Conservation (phyloP, 1,140 invertebrate species). For the Caerostris darwini region DNA sequence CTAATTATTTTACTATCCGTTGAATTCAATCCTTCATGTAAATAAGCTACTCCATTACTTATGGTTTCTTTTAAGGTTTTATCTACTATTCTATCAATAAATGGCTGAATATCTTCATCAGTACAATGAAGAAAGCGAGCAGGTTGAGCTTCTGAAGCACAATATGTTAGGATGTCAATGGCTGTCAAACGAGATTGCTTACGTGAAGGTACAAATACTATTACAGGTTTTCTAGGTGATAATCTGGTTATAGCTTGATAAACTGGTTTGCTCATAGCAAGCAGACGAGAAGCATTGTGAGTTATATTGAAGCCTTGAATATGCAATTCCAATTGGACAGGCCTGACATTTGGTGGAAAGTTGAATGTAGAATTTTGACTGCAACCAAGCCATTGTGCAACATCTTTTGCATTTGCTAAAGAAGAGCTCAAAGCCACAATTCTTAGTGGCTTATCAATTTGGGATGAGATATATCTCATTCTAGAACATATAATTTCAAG, state of each 20-base stretch:
- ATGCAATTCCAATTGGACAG: constrained; percentile 96
- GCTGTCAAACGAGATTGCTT: constrained; percentile 96
- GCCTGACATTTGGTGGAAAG: constrained; percentile 98
- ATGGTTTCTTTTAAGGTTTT: constrained; percentile 92
- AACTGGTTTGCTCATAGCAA: constrained; percentile 98
- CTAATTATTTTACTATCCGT: constrained; percentile 94
- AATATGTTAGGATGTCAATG: constrained; percentile 96
- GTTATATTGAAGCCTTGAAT: constrained; percentile 99
- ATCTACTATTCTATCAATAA: constrained; percentile 92
- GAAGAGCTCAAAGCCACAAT: constrained; percentile 98
- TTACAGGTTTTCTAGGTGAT: constrained; percentile 93
- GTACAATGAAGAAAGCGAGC: constrained; percentile 94
- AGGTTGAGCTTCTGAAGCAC: constrained; percentile 92
- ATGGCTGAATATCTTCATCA: constrained; percentile 92
- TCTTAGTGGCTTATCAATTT: constrained; percentile 95
- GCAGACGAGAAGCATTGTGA: constrained; percentile 96
- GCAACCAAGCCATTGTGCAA: constrained; percentile 98
- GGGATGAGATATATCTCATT: constrained; percentile 98
- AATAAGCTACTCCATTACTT: constrained; percentile 96
- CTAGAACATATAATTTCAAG: constrained; percentile 98
- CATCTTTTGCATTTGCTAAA: constrained; percentile 96
- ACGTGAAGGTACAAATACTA: constrained; percentile 98
- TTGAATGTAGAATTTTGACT: constrained; percentile 96
- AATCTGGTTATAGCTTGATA: constrained; percentile 96
- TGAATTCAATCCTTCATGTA: constrained; percentile 95